These are phyloP conservation scores for Spongilla lacustris DNA, from an alignment of 37 sponge, comb jelly and placozoan species.

Conservation along the genomic window DNA sequence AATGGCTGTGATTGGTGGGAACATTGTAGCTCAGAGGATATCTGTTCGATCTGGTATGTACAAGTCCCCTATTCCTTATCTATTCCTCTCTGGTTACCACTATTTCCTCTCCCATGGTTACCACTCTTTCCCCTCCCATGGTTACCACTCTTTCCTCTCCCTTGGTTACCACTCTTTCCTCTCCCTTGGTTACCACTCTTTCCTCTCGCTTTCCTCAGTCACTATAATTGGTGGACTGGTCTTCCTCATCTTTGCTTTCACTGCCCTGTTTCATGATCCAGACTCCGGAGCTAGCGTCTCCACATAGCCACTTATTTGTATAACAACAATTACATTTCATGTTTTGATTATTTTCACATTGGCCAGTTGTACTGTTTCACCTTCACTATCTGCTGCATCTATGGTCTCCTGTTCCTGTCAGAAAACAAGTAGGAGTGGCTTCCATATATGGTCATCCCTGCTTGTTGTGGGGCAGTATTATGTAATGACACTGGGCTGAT, in stretches of 20 bases:
- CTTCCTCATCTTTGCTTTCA: slow-evolving; percentile 93
- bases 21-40: slow-evolving; percentile 94
- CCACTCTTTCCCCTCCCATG: not conserved
- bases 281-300: not conserved
- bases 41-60: slow-evolving; percentile 89
- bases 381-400: too few relatives aligned
- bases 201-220: slow-evolving; percentile 59
- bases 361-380: too few relatives aligned
- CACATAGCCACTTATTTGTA: not conserved
- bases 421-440: too few relatives aligned
- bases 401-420: too few relatives aligned
- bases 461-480: too few relatives aligned
- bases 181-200: not conserved
- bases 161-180: not conserved
- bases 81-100: too few relatives aligned
- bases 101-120: not conserved
- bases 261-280: slow-evolving; percentile 69
- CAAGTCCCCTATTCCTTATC: too few relatives aligned
- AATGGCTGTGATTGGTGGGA: slow-evolving; percentile 95
- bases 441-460: too few relatives aligned
- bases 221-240: slow-evolving; percentile 96
- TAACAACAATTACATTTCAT: not conserved
- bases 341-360: not conserved
- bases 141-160: not conserved
- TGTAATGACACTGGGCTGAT: too few relatives aligned